Evolutionary conservation across 92 coral and sea anemone species (phyloP), one percentile per base, ranked within the genome.

Genomic region (Ricordea florida): DNA sequence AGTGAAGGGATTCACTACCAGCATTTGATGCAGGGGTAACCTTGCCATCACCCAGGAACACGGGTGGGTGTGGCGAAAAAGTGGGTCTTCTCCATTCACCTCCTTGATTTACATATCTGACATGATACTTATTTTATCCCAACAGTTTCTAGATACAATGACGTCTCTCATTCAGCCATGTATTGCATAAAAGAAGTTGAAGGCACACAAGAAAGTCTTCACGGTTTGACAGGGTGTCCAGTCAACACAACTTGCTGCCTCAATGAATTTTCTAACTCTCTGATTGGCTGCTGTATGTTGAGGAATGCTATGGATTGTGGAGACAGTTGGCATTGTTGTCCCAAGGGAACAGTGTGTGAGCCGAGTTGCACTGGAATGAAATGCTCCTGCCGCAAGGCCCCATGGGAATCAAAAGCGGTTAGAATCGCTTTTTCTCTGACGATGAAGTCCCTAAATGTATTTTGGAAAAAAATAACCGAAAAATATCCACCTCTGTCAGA

Each of bases 261-360:
- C 25, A 86, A 69, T 72, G 48, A 47, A 21, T 57, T 45, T 50
- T 86, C 92, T 9, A 48, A 58, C 22, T 82, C 92, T 33, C 42
- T 83, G 36, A 27, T 86, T 82, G 92, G 92, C 17, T 86, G 92
- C 30, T 86, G 92, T 40, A 61, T 86, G 84, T 43, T 64, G 17
- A 60, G 81, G 61, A 74, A 53, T 11, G 89, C 92, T 52, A 83
- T 74, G 78, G 84, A 75, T 75, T 82, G 89, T 66, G 89, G 83
- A 66, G 85, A 86, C 73, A 83, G 89, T 68, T 76, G 88, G 89
- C 88, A 86, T 62, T 86, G 92, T 53, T 86, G 89, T 70, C 92
- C 92, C 59, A 63, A 66, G 33, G 92, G 84, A 41, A 86, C 78
- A 36, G 66, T 82, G 21, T 86, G 89, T 69, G 89, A 84, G 42